These are phyloP conservation scores for Physocephala rufipes DNA, from an alignment of 2,888 invertebrate species.

Conservation along the genomic window DNA sequence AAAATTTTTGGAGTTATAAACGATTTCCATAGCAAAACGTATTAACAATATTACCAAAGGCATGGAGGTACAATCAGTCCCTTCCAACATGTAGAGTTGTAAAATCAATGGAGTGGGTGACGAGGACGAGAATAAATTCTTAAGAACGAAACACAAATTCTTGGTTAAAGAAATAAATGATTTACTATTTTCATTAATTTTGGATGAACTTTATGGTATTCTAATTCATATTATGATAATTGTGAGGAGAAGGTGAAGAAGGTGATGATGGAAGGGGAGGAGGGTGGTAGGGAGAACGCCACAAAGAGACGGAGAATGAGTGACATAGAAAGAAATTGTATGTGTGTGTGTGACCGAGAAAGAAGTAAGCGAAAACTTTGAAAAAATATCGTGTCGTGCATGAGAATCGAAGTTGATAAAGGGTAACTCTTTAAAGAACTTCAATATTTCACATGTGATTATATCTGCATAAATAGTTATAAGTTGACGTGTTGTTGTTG, in stretches of 20 bases:
- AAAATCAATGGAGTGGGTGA: slow-evolving; percentile 40
- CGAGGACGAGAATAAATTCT: slow-evolving; percentile 39
- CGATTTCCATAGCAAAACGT: slow-evolving; percentile 17
- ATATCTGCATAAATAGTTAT: slow-evolving; percentile 3
- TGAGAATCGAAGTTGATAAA: not conserved
- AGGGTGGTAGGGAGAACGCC: not conserved
- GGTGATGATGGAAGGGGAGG: not conserved
- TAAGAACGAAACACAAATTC: slow-evolving; percentile 48
- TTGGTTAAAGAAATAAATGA: slow-evolving; percentile 44
- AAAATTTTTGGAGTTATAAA: slow-evolving; percentile 30
- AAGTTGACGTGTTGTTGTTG: slow-evolving; percentile 3
- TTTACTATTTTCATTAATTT: slow-evolving; percentile 17
- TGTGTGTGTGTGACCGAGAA: too few relatives aligned
- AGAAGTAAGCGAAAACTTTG: not conserved
- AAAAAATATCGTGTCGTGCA: not conserved
- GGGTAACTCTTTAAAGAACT: slow-evolving; percentile 13
- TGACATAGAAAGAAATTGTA: too few relatives aligned
- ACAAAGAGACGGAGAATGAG: too few relatives aligned
- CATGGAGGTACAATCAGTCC: too few relatives aligned
- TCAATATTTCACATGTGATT: slow-evolving; percentile 29
- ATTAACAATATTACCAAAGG: not conserved
- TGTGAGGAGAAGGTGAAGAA: not conserved
- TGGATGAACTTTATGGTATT: slow-evolving; percentile 28
- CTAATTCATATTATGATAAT: not conserved
- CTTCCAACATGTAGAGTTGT: too few relatives aligned